A percentile compares a stretch with the other conserved stretches of the same genome.
phyloP scores from a whole-genome alignment of 2,113 vertebrate genomes.

The Pachycephala philippinensis region DNA sequence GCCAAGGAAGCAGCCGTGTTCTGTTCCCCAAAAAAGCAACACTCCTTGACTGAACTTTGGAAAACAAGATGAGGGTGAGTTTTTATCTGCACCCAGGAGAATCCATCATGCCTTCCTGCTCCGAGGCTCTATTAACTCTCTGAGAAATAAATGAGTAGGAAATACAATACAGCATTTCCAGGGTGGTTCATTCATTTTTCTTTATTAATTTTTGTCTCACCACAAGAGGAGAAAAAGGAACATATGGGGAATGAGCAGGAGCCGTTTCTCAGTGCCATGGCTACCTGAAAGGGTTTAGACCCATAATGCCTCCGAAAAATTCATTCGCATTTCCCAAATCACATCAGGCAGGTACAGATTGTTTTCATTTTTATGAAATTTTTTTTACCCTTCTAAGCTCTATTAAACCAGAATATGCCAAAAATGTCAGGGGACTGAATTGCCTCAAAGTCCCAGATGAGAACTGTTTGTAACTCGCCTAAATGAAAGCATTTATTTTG shows the following conservation, averaged over 20 bases:
- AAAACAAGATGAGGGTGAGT: not conserved
- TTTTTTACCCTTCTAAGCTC: not conserved
- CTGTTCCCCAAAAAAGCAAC: not conserved
- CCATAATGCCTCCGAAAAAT: not conserved
- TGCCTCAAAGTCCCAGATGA: not conserved
- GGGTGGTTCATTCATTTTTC: not conserved
- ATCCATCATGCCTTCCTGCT: not conserved
- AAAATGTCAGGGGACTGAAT: not conserved
- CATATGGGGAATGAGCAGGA: conserved; percentile 5
- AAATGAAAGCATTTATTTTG: not conserved
- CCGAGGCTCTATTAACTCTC: not conserved
- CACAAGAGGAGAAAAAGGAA: not conserved
- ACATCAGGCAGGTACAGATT: not conserved
- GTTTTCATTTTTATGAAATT: not conserved
- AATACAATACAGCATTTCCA: not conserved
- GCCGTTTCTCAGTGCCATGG: not conserved
- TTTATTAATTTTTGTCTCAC: conserved; percentile 3
- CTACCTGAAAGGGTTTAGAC: not conserved
- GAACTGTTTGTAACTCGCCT: not conserved
- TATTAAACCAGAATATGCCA: not conserved
- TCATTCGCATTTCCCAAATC: not conserved
- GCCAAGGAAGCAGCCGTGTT: not conserved
- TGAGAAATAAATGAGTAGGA: not conserved
- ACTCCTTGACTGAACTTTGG: rapidly evolving
- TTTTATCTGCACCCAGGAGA: not conserved